Percentiles rank a stretch among this genome's conserved stretches.
Evolutionary conservation across 2,113 vertebrate genomes (phyloP).

Genomic region (Cochlearius cochlearius): DNA sequence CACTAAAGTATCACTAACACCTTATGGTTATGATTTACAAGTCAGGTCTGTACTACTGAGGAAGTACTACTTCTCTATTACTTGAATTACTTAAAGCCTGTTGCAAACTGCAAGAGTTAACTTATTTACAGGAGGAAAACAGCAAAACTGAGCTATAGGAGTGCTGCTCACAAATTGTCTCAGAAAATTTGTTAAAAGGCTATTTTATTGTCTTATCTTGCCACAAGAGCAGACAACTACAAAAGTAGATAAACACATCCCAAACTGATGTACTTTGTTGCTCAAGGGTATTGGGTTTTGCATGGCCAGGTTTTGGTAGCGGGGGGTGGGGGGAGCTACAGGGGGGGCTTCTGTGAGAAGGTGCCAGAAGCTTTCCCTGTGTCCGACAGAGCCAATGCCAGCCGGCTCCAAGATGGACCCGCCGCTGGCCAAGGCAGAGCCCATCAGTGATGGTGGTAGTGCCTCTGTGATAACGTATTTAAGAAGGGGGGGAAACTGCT

Average conservation of each 20-base stretch:
- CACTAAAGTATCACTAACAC: background rate
- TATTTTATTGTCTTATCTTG: background rate
- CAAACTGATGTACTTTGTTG: background rate
- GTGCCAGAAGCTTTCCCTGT: too few relatives aligned
- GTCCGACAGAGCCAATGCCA: too few relatives aligned
- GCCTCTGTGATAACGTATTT: too few relatives aligned
- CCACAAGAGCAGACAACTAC: background rate
- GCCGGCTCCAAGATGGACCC: too few relatives aligned
- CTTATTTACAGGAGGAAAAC: background rate
- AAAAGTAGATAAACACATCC: background rate
- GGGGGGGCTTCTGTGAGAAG: too few relatives aligned
- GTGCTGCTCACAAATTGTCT: background rate
- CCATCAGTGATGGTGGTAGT: too few relatives aligned
- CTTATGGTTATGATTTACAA: background rate
- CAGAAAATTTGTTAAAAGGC: background rate
- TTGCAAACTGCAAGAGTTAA: background rate
- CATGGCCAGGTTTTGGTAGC: background rate
- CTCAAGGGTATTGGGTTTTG: background rate
- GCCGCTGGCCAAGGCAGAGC: too few relatives aligned
- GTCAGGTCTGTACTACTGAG: background rate
- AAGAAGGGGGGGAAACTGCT: too few relatives aligned
- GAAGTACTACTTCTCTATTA: background rate
- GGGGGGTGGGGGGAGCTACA: too few relatives aligned
- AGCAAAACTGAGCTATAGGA: background rate
- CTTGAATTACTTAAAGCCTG: too few relatives aligned